Conservation (phyloP, 2,113 vertebrate genomes). For the Vireo altiloquus region DNA sequence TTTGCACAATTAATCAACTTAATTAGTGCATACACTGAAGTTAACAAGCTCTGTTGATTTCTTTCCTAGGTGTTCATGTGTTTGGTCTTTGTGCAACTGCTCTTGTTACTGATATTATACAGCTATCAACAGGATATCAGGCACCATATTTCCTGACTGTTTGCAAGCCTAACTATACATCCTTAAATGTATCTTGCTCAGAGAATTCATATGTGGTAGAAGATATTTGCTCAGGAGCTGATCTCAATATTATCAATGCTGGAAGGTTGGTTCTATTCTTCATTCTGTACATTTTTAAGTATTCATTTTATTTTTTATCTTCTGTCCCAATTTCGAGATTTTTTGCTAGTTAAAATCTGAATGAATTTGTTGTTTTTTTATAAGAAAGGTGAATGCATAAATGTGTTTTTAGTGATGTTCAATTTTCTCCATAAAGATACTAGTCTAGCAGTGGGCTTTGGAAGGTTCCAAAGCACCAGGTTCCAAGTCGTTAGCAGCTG, state of each 20-base stretch:
- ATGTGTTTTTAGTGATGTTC: background rate
- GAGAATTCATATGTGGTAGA: constrained; percentile 93
- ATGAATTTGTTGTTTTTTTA: background rate
- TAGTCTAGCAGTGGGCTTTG: background rate
- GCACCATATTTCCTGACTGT: constrained; percentile 96
- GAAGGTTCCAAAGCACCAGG: background rate
- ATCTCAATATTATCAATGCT: constrained; percentile 85
- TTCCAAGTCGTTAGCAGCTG: background rate
- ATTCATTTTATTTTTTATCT: background rate
- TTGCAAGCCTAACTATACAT: constrained; percentile 97
- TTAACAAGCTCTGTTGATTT: constrained; percentile 9
- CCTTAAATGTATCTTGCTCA: constrained; percentile 90
- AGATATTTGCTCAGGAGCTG: constrained; percentile 92
- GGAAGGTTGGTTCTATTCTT: constrained; percentile 82
- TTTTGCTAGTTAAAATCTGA: background rate
- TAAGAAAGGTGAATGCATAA: background rate
- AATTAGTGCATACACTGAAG: background rate
- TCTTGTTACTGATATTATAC: constrained; percentile 94
- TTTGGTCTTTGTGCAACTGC: constrained; percentile 97
- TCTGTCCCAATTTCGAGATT: background rate
- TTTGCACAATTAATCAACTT: background rate
- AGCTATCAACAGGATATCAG: constrained; percentile 94
- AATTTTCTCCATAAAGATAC: background rate
- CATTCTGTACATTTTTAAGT: background rate
- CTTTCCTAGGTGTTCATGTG: constrained; percentile 85